These are phyloP conservation scores for Cyphomyrus discorhynchus DNA, from an alignment of 2,113 vertebrate genomes.

Conservation along the genomic window DNA sequence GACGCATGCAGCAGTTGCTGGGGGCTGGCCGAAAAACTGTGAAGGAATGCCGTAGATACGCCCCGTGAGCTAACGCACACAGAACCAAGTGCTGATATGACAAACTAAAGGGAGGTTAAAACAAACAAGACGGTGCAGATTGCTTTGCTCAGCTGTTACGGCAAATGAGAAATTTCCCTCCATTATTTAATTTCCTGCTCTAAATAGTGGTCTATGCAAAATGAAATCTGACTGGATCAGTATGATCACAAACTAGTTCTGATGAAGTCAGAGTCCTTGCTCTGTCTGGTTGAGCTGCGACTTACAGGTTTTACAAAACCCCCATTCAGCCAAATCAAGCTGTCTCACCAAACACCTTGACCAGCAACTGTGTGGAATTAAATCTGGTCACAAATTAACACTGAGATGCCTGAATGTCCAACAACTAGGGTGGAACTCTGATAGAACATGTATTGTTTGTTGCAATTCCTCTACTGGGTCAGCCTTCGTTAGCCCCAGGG, in stretches of 20 bases:
- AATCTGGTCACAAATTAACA: neutral
- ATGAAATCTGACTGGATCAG: neutral
- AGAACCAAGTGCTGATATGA: slow-evolving; percentile 2
- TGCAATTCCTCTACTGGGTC: neutral
- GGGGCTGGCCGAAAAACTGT: neutral
- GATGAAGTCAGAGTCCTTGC: neutral
- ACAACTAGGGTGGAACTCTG: neutral
- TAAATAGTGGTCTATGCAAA: neutral
- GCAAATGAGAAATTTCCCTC: neutral
- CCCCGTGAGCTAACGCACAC: neutral
- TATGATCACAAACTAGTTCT: neutral
- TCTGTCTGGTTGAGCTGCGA: neutral
- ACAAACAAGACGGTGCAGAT: neutral
- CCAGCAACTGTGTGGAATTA: neutral
- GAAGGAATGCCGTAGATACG: neutral
- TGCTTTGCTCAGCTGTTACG: neutral
- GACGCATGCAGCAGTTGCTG: neutral
- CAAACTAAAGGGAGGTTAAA: neutral
- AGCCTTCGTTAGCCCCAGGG: neutral
- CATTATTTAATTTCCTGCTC: neutral
- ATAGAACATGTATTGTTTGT: neutral
- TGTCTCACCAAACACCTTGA: neutral
- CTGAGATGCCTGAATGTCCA: neutral
- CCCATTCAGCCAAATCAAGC: neutral
- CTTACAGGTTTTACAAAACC: neutral